Conservation (phyloP, 1,140 invertebrate species). For the Panulirus ornatus region DNA sequence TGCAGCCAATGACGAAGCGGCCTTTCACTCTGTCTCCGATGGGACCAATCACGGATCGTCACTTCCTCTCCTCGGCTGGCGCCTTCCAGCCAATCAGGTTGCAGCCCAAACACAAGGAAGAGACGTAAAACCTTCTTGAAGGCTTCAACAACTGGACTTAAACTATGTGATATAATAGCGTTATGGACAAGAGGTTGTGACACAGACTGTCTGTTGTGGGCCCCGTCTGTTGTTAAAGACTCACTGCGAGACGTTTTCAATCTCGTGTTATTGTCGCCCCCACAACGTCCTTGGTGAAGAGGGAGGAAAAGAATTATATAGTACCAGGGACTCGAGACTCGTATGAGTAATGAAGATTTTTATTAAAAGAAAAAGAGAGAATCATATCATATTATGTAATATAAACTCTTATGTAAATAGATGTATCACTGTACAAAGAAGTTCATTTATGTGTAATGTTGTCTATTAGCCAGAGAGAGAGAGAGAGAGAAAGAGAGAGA, state of each 20-base stretch:
- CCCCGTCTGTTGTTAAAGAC: too few relatives aligned
- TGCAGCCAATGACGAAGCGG: slow-evolving; percentile 66
- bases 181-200: neutral
- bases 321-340: neutral
- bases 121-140: too few relatives aligned
- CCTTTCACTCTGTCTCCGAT: slow-evolving; percentile 65
- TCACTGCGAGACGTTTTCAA: neutral
- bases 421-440: slow-evolving; percentile 62
- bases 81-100: slow-evolving; percentile 65
- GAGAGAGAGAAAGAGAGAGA: neutral
- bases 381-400: slow-evolving; percentile 65
- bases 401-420: slow-evolving; percentile 59
- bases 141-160: neutral
- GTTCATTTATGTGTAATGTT: slow-evolving; percentile 40
- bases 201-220: neutral
- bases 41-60: slow-evolving; percentile 64
- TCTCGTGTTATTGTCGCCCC: neutral
- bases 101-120: slow-evolving; percentile 64
- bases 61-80: slow-evolving; percentile 59
- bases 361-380: too few relatives aligned
- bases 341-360: slow-evolving; percentile 36
- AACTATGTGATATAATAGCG: slow-evolving; percentile 58
- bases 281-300: neutral
- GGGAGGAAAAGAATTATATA: too few relatives aligned
- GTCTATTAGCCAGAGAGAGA: neutral